These are phyloP conservation scores for Apodemia mormo DNA, from an alignment of 2,888 invertebrate genomes.

Conservation along the genomic window DNA sequence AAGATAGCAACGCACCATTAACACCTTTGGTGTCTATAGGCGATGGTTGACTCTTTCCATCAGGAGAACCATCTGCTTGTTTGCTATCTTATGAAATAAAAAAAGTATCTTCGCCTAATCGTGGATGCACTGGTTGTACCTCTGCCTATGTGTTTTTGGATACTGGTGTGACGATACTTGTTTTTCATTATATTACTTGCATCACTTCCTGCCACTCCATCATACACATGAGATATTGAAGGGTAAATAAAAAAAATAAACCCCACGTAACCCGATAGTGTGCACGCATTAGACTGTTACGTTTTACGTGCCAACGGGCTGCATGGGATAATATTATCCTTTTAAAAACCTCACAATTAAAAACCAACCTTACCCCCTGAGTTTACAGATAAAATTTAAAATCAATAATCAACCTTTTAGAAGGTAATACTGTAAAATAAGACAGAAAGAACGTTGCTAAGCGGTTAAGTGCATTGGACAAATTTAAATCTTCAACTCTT, in stretches of 20 bases:
- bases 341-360: slow-evolving; percentile 30
- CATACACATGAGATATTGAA: slow-evolving; percentile 38
- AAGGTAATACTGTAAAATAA: slow-evolving; percentile 61
- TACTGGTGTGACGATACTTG: too few species aligned
- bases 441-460: slow-evolving; percentile 57
- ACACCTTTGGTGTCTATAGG: too few species aligned
- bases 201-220: slow-evolving; percentile 13
- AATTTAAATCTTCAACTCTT: slow-evolving; percentile 21
- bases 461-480: slow-evolving; percentile 45
- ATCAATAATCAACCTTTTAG: slow-evolving; percentile 40
- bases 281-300: slow-evolving; percentile 72
- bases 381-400: slow-evolving; percentile 45
- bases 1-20: too few species aligned
- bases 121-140: too few species aligned
- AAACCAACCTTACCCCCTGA: slow-evolving; percentile 38
- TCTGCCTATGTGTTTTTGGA: too few species aligned
- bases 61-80: too few species aligned
- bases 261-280: slow-evolving; percentile 66
- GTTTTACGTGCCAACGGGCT: slow-evolving; percentile 64
- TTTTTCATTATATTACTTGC: background rate
- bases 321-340: slow-evolving; percentile 70
- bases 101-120: too few species aligned
- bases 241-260: slow-evolving; percentile 49
- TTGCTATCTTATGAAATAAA: too few species aligned
- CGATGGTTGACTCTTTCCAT: too few species aligned